Base-by-base conservation (phyloP, 2,888 invertebrate genomes). In the Prosopocoilus inquinatus region DNA sequence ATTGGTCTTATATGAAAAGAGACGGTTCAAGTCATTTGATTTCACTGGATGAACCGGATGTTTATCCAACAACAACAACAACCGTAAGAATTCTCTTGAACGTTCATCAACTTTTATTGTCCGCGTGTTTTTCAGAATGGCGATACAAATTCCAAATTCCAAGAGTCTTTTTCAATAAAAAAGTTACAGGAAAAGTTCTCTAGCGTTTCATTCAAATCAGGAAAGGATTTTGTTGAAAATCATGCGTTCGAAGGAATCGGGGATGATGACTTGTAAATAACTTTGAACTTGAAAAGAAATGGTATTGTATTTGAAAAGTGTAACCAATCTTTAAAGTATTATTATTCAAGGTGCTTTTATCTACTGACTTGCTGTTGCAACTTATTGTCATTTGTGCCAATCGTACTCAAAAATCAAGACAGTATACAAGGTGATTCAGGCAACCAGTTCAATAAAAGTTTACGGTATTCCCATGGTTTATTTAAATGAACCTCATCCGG, bases 161-260 rank as follows among this genome's bases (percentile, higher is more conserved):
- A 79, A 72, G 87, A 88, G 68, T 82, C 86, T 65, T 87, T 91
- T 68, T 87, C 89, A n/a, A 87, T 91, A 59, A 87, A 88, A 66
- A 87, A 84, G 71, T 75, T 89, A 34, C 85, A 87, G 11, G 86
- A 88, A 63, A 89, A 88, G 72, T 84, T 90, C 64, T 81, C 82
- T 1, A 85, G 85, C 0, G 89, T 88, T 47, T 84, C 87, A 28
- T 89, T 88, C 74, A 88, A 86, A 68, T 80, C 84, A 57, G 84
- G 84, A 28, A 82, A 83, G 66, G 89, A 88, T 68, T 85, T 88
- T 62, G 87, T 92, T 58, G 93, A 93, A 73, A 95, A 94, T 78
- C 90, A 92, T 75, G 94, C 95, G 15, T 97, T 96, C 74, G 93
- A 94, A 76, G 94, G 92, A 47, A 96, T 97, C 64, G 94, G 95